A percentile compares a stretch with the other conserved stretches of the same genome.
phyloP scores from a whole-genome alignment of 2,888 invertebrate genomes.

The Poecilus cupreus region DNA sequence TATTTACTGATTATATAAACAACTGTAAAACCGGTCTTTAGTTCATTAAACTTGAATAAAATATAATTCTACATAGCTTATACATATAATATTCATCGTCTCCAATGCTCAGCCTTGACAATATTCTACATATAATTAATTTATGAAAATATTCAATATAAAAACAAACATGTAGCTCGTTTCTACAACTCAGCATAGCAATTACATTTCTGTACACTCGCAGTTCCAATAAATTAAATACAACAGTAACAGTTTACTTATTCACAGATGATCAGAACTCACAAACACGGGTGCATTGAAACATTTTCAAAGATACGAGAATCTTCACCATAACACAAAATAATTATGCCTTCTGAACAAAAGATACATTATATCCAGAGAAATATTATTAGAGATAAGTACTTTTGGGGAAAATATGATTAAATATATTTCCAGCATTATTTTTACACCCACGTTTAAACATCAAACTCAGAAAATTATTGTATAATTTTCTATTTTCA shows the following conservation, averaged over 20 bases:
- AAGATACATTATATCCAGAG: background rate
- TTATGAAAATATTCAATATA: constrained; percentile 49
- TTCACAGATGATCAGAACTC: constrained; percentile 31
- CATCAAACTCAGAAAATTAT: constrained; percentile 17
- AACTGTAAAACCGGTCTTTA: constrained; percentile 12
- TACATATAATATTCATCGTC: constrained; percentile 46
- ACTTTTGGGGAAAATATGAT: background rate
- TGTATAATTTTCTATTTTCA: constrained; percentile 5
- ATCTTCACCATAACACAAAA: constrained; percentile 43
- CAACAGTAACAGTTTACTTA: constrained; percentile 10
- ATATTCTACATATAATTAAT: constrained; percentile 47
- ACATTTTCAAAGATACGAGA: constrained; percentile 24
- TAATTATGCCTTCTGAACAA: background rate
- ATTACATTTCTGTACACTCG: constrained; percentile 44
- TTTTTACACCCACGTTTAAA: background rate
- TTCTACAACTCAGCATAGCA: constrained; percentile 46
- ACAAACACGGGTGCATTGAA: constrained; percentile 20
- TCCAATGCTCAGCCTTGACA: constrained; percentile 46
- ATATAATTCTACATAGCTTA: constrained; percentile 48
- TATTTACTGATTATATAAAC: constrained; percentile 24
- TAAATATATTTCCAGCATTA: constrained; percentile 10
- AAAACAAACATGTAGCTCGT: constrained; percentile 45
- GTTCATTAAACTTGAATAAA: constrained; percentile 26
- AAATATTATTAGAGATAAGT: constrained; percentile 21
- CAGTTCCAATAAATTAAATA: constrained; percentile 45